Evolutionary conservation across 1,140 invertebrate genomes (phyloP).

Genomic region (Hyposmocoma kahamanoa): DNA sequence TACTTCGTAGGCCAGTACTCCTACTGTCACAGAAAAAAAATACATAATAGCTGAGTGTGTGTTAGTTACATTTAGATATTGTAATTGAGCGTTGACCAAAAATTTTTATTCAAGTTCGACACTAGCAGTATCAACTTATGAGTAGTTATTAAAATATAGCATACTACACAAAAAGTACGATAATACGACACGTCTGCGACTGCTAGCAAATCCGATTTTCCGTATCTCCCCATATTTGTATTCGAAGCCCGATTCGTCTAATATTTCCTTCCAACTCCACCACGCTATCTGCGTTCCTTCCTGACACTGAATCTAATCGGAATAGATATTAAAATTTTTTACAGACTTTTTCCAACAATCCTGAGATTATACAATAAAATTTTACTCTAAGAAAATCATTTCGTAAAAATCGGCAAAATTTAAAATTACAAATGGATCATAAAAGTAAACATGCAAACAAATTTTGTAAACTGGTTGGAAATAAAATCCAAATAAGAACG

Average conservation of each 20-base stretch:
- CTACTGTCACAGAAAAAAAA: too few relatives aligned
- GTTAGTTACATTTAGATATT: too few relatives aligned
- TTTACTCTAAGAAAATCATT: too few relatives aligned
- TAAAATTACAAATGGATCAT: too few relatives aligned
- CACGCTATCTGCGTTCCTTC: conserved; percentile 64
- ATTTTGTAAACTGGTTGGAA: background rate
- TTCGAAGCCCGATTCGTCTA: conserved; percentile 67
- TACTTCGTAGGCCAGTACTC: too few relatives aligned
- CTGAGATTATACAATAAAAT: too few relatives aligned
- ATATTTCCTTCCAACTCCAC: conserved; percentile 68
- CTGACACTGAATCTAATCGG: conserved; percentile 72
- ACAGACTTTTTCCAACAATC: conserved; percentile 38
- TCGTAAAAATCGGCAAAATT: too few relatives aligned
- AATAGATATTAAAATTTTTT: conserved; percentile 71
- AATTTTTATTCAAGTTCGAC: too few relatives aligned
- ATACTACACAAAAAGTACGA: conserved; percentile 57
- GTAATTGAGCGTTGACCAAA: too few relatives aligned
- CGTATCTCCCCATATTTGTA: conserved; percentile 70
- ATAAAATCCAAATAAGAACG: background rate
- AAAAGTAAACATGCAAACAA: background rate
- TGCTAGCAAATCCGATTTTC: conserved; percentile 64
- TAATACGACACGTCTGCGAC: conserved; percentile 64
- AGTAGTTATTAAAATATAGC: conserved; percentile 56
- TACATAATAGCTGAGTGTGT: too few relatives aligned
- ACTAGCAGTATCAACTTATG: too few relatives aligned